Conservation (phyloP, 2,888 invertebrate genomes). For the Phragmatobia fuliginosa region DNA sequence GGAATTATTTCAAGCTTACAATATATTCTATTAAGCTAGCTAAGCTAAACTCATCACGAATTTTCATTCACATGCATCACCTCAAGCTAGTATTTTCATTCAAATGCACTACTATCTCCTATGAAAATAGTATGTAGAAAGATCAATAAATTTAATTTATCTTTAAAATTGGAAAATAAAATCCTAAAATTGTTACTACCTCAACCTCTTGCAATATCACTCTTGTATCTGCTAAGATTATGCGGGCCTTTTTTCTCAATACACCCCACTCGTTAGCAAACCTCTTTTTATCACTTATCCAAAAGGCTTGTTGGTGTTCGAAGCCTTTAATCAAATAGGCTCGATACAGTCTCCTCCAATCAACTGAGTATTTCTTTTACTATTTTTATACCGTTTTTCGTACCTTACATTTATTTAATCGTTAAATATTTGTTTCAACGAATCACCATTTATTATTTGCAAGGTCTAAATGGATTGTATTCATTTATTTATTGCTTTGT, state of each 20-base stretch:
- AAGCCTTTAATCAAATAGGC: slow-evolving; percentile 30
- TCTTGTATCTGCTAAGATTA: neutral
- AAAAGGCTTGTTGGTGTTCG: slow-evolving; percentile 6
- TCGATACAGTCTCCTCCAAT: slow-evolving; percentile 33
- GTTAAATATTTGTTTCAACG: slow-evolving; percentile 42
- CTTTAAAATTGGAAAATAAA: too few relatives aligned
- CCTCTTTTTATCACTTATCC: slow-evolving; percentile 9
- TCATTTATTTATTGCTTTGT: neutral
- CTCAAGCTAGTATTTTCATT: too few relatives aligned
- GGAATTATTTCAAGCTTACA: too few relatives aligned
- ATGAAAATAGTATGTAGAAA: too few relatives aligned
- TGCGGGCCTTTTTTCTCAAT: neutral
- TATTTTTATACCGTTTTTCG: slow-evolving; percentile 27
- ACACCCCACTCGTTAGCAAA: neutral
- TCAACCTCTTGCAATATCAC: neutral
- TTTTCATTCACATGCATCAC: too few relatives aligned
- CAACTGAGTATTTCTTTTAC: slow-evolving; percentile 20
- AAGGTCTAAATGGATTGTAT: slow-evolving; percentile 27
- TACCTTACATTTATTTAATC: neutral
- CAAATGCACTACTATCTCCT: too few relatives aligned
- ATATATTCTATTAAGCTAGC: too few relatives aligned
- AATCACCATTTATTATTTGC: slow-evolving; percentile 42
- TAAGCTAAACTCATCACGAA: too few relatives aligned
- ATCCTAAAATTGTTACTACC: too few relatives aligned
- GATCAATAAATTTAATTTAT: too few relatives aligned